These are phyloP conservation scores for Volucella inflata DNA, from an alignment of 2,888 invertebrate species.

Conservation along the genomic window DNA sequence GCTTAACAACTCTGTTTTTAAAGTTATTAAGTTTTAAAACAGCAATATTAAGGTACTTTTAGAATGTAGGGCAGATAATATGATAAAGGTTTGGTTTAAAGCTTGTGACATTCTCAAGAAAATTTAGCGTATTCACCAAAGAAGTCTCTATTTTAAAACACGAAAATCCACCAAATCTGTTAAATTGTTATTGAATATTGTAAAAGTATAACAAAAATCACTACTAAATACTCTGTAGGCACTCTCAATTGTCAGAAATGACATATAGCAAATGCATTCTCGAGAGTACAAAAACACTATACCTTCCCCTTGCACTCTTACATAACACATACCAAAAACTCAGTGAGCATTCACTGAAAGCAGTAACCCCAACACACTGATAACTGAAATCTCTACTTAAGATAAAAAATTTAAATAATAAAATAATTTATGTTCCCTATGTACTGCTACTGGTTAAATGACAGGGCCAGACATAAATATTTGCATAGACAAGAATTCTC, in stretches of 20 bases:
- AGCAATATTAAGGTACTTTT: too few relatives aligned
- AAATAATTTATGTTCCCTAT: slow-evolving; percentile 78
- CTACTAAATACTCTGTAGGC: not conserved
- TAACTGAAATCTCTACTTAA: slow-evolving; percentile 52
- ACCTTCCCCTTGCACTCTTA: slow-evolving; percentile 17
- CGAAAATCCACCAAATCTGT: too few relatives aligned
- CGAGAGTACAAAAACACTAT: slow-evolving; percentile 55
- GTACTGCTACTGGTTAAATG: slow-evolving; percentile 79
- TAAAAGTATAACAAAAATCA: not conserved
- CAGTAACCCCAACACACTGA: slow-evolving; percentile 19
- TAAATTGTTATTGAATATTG: too few relatives aligned
- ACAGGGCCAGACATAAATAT: slow-evolving; percentile 83
- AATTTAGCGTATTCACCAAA: too few relatives aligned
- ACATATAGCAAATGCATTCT: slow-evolving; percentile 57
- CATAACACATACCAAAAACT: slow-evolving; percentile 44
- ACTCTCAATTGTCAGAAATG: slow-evolving; percentile 55
- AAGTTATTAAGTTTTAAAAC: too few relatives aligned
- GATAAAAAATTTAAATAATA: slow-evolving; percentile 77
- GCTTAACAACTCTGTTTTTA: too few relatives aligned
- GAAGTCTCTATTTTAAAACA: too few relatives aligned
- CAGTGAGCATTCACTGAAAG: too few relatives aligned
- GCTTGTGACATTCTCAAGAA: too few relatives aligned
- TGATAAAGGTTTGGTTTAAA: too few relatives aligned
- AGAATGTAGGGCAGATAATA: too few relatives aligned
- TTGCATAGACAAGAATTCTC: slow-evolving; percentile 82